These are phyloP conservation scores for Benthosema pterotum DNA, from an alignment of 2,797 vertebrate genomes.

Conservation along the genomic window DNA sequence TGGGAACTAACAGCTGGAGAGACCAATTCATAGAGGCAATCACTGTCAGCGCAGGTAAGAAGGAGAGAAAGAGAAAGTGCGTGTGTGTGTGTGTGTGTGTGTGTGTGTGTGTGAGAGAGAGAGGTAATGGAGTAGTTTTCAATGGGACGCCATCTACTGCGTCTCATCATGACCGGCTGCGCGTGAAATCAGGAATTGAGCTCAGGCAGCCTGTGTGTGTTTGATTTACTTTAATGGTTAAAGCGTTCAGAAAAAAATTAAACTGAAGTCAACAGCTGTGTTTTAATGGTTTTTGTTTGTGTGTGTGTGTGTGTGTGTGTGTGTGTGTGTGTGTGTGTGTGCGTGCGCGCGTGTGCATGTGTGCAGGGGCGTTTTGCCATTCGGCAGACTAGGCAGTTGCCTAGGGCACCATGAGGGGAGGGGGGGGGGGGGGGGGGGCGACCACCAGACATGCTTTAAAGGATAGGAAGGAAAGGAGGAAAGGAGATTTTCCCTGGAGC, in stretches of 20 bases:
- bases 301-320: neutral
- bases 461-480: no score
- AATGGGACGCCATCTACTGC: neutral
- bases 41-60: slow-evolving; percentile 97
- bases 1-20: slow-evolving; percentile 99
- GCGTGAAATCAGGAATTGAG: neutral
- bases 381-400: no score
- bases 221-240: neutral
- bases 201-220: neutral
- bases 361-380: no score
- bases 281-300: slow-evolving; percentile 1
- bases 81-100: neutral
- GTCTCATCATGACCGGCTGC: neutral
- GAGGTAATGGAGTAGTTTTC: slow-evolving; percentile 11
- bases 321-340: neutral
- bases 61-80: neutral
- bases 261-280: slow-evolving; percentile 13
- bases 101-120: slow-evolving; percentile 8
- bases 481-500: no score
- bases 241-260: neutral
- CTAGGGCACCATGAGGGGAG: no score
- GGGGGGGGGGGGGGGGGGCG: no score
- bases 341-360: neutral
- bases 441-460: no score
- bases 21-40: slow-evolving; percentile 99